Percentiles rank a stretch among this genome's conserved stretches.
phyloP scores from a whole-genome alignment of 2,888 invertebrate genomes.

The Magallana nippona region DNA sequence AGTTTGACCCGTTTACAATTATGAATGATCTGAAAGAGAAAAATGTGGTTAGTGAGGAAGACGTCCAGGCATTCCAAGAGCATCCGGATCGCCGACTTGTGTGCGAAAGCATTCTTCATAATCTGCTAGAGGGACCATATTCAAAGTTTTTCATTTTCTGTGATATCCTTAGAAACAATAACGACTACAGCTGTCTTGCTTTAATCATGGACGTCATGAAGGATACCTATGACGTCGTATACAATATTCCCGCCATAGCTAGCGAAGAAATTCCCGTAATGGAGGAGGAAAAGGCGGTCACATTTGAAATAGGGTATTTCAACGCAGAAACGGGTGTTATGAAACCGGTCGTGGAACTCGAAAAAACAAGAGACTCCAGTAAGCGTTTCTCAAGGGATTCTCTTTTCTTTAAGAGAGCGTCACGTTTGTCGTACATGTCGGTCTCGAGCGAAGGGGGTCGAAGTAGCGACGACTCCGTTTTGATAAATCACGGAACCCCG shows the following conservation, averaged over 20 bases:
- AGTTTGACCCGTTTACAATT: conserved; percentile 68
- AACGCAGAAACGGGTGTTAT: conserved; percentile 70
- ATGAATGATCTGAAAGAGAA: conserved; percentile 64
- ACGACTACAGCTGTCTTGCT: conserved; percentile 66
- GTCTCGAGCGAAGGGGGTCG: conserved; percentile 60
- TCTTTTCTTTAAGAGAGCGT: conserved; percentile 63
- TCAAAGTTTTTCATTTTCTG: conserved; percentile 70
- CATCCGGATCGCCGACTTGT: conserved; percentile 69
- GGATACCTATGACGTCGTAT: conserved; percentile 69
- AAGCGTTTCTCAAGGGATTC: conserved; percentile 62
- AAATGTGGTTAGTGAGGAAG: conserved; percentile 63
- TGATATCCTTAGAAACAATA: conserved; percentile 65
- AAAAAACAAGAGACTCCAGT: conserved; percentile 64
- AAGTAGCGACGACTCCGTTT: conserved; percentile 57
- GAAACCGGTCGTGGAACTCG: conserved; percentile 73
- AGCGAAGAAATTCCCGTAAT: conserved; percentile 63
- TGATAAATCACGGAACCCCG: conserved; percentile 67
- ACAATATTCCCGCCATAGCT: conserved; percentile 60
- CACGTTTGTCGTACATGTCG: conserved; percentile 67
- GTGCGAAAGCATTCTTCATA: conserved; percentile 69
- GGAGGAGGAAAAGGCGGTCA: conserved; percentile 72
- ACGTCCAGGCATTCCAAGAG: conserved; percentile 66
- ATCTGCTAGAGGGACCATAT: conserved; percentile 64
- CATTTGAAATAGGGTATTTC: conserved; percentile 74
- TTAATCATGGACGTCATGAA: conserved; percentile 72